phyloP scores from a whole-genome alignment of 2,113 vertebrate genomes.

The Tor tambroides region DNA sequence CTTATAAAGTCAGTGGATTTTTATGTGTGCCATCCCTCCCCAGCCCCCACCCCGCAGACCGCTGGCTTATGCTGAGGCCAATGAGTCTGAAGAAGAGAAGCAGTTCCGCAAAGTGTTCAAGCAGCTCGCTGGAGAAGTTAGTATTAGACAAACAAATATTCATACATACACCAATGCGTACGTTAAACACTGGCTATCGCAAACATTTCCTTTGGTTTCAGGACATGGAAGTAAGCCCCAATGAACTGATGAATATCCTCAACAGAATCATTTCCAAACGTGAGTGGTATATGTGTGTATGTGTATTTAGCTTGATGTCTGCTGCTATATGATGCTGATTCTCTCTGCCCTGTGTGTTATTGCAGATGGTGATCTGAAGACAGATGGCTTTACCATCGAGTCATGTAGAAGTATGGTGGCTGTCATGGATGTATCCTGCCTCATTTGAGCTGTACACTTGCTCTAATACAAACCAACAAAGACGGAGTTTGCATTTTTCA shows the following conservation, averaged over 20 bases:
- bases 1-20: not conserved
- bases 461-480: not conserved
- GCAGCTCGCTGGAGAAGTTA: constrained; percentile 91
- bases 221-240: constrained; percentile 93
- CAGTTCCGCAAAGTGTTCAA: constrained; percentile 87
- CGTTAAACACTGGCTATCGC: not conserved
- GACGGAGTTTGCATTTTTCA: not conserved
- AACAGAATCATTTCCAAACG: constrained; percentile 89
- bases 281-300: constrained; percentile 67
- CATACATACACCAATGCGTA: not conserved
- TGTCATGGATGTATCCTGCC: constrained; percentile 94
- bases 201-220: constrained; percentile 59
- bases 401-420: constrained; percentile 95
- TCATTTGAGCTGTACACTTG: not conserved
- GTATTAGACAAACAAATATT: constrained; percentile 53
- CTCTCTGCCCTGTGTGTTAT: constrained; percentile 26
- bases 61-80: constrained; percentile 76
- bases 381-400: constrained; percentile 89
- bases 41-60: constrained; percentile 79
- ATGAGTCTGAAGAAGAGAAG: constrained; percentile 84
- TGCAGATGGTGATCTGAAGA: constrained; percentile 84
- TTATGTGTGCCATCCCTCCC: not conserved
- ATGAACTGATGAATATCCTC: constrained; percentile 88
- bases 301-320: not conserved
- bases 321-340: not conserved